phyloP scores from a whole-genome alignment of 2,113 vertebrate genomes.

The Otis tarda region DNA sequence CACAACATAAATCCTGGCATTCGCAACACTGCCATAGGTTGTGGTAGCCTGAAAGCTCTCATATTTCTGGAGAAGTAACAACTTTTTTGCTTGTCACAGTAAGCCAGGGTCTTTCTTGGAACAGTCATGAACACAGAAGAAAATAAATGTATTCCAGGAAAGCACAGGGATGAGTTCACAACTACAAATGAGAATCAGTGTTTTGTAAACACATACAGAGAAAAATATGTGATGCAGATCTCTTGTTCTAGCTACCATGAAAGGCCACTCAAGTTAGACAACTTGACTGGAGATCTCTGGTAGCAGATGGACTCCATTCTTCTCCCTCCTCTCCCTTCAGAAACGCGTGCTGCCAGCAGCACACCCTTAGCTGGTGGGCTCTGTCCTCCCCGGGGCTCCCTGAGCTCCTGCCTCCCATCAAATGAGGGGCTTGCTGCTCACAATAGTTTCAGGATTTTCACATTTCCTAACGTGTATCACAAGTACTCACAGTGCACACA shows the following conservation, averaged over 20 bases:
- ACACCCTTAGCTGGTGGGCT: accelerated
- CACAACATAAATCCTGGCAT: neutral
- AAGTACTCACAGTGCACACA: neutral
- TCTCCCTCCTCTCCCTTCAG: neutral
- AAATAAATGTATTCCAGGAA: constrained; percentile 26
- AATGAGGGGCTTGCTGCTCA: neutral
- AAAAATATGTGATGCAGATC: neutral
- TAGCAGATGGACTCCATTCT: neutral
- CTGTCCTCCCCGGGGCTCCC: neutral
- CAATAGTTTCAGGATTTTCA: neutral
- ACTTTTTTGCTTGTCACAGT: neutral
- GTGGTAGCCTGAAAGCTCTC: neutral
- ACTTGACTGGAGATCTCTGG: neutral
- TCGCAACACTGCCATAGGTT: neutral
- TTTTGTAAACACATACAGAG: neutral
- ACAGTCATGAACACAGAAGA: neutral
- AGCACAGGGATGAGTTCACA: neutral
- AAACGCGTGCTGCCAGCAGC: neutral
- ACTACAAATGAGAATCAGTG: neutral
- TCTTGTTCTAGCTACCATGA: neutral
- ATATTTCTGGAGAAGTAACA: neutral
- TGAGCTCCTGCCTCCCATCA: neutral
- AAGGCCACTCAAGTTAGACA: neutral
- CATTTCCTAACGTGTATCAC: neutral
- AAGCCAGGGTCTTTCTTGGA: constrained; percentile 11